Conservation (phyloP, 2,797 vertebrate genomes). For the Choloepus didactylus region DNA sequence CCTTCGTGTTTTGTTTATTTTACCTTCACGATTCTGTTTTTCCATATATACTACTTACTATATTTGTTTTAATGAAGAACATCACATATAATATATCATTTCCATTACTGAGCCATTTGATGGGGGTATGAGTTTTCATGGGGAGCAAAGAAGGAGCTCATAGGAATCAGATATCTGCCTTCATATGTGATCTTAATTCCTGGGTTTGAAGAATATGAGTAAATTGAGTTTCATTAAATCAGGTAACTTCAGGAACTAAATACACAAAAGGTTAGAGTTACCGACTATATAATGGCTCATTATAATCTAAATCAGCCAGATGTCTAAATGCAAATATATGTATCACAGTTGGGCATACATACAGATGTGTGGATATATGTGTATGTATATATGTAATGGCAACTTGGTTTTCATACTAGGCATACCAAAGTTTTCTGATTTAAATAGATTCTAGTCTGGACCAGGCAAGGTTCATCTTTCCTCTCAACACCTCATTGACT, state of each 20-base stretch:
- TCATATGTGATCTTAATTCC: slow-evolving; percentile 19
- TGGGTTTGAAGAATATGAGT: neutral
- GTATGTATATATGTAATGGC: neutral
- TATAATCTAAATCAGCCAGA: neutral
- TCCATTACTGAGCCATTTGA: slow-evolving; percentile 28
- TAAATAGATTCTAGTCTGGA: neutral
- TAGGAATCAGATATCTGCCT: neutral
- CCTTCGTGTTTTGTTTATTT: neutral
- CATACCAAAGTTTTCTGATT: neutral
- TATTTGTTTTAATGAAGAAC: slow-evolving; percentile 1
- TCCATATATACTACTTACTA: slow-evolving; percentile 60
- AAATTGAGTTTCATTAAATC: slow-evolving; percentile 56
- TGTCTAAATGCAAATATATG: neutral
- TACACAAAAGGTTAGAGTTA: neutral
- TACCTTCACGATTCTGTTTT: slow-evolving; percentile 71
- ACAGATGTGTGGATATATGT: neutral
- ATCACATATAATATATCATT: neutral
- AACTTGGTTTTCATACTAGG: neutral
- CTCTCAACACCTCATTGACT: neutral
- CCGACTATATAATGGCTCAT: neutral
- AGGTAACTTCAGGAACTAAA: slow-evolving; percentile 43
- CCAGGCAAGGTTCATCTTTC: neutral
- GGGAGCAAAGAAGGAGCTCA: neutral
- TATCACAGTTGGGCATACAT: neutral
- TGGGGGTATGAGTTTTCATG: slow-evolving; percentile 9